These are phyloP conservation scores for Mechanitis messenoides DNA, from an alignment of 2,888 invertebrate genomes.

Conservation along the genomic window DNA sequence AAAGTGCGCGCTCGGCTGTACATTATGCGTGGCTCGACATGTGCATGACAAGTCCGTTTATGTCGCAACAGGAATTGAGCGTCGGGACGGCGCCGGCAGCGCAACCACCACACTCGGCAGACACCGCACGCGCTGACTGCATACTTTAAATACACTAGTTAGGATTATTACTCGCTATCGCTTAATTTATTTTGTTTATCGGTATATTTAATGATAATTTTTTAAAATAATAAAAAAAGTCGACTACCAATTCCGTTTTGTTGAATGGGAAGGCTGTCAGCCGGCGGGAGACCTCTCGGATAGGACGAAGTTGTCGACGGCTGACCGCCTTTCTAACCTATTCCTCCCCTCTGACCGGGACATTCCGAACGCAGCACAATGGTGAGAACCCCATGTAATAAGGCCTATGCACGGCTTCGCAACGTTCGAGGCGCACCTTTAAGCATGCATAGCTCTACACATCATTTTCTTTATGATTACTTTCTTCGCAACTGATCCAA, in stretches of 20 bases:
- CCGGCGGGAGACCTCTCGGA: conserved; percentile 39
- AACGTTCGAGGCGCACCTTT: conserved; percentile 67
- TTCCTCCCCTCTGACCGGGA: conserved; percentile 58
- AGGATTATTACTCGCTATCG: conserved; percentile 75
- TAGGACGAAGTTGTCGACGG: conserved; percentile 44
- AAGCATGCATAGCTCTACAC: conserved; percentile 51
- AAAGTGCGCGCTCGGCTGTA: conserved; percentile 74
- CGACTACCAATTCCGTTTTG: conserved; percentile 68
- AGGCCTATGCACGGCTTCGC: conserved; percentile 72
- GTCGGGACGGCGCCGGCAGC: conserved; percentile 35
- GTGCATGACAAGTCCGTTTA: conserved; percentile 77
- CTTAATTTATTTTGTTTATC: conserved; percentile 76
- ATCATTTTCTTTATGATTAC: conserved; percentile 52
- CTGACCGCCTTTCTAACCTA: conserved; percentile 50
- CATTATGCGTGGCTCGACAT: conserved; percentile 72
- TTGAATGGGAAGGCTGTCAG: conserved; percentile 55
- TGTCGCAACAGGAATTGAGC: conserved; percentile 76
- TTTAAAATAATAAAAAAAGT: conserved; percentile 68
- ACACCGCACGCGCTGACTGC: conserved; percentile 62
- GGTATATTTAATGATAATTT: conserved; percentile 67
- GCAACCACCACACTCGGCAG: conserved; percentile 45
- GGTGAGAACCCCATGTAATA: conserved; percentile 73
- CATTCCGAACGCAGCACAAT: conserved; percentile 66
- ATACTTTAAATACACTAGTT: conserved; percentile 73
- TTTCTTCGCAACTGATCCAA: conserved; percentile 66